Base-by-base conservation (phyloP, 2,113 vertebrate species). In the Sinocyclocheilus anshuiensis region DNA sequence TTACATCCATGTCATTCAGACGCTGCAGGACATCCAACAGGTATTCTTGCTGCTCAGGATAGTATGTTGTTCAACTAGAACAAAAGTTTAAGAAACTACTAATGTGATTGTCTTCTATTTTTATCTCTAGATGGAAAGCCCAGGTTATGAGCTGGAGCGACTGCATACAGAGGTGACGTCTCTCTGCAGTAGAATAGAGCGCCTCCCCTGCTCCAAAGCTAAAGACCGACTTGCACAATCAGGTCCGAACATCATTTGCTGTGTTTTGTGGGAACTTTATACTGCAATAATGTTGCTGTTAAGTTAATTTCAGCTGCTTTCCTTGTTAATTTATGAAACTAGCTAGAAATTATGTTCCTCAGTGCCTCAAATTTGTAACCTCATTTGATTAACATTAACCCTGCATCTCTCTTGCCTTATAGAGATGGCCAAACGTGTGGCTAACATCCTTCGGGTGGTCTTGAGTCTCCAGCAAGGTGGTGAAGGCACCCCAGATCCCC, bases 391-490 rank as follows among this genome's bases (percentile, higher is more conserved):
- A 69, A 71, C 67, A 10, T 16, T 76, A n/a, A 48, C 9, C 26
- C 5, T 55, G n/a, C 59, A 20, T 77, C 1, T 55, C 12, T 61
- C 16, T 45, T 29, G 10, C 53, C 20, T 0, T 55, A 29, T 78
- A 99, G 98, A 99, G 65, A 99, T 99, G 98, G 98, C 98, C 1
- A 99, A 99, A 90, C 95, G 97, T 0, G 77, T 97, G 8, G 96
- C 97, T 0, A 98, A 99, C 94, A 95, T 99, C 81, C 92, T 99
- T 45, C 96, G 97, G 0, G 96, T 89, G 72, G 97, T 99, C n/a
- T 91, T 98, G 86, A 96, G 96, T 81, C 93, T 99, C 65, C 97
- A 97, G 92, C 96, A 96, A 33, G 84, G 94, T 42, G 94, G 94
- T 0, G 94, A 96, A n/a, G 0, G 90, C 24, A 0, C 88, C 0